Conservation (phyloP, 2,797 vertebrate species). For the Anniella stebbinsi region DNA sequence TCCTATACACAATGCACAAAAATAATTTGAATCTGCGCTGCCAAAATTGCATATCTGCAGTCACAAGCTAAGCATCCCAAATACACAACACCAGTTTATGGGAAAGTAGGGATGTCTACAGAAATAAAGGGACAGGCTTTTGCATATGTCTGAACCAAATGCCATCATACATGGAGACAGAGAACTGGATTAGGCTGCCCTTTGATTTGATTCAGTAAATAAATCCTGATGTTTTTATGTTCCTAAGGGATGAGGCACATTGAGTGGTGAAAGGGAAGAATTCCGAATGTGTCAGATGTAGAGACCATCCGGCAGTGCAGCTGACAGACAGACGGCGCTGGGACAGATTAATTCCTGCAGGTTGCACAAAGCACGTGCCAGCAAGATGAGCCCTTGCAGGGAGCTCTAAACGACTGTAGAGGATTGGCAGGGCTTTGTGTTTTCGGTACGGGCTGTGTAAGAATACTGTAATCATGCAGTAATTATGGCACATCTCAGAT, state of each 20-base stretch:
- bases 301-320: neutral
- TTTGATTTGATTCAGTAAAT: neutral
- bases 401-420: slow-evolving; percentile 48
- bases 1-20: no score
- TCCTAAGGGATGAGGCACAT: neutral
- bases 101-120: neutral
- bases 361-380: slow-evolving; percentile 33
- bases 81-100: neutral
- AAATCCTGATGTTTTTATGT: neutral
- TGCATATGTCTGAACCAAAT: neutral
- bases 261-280: rapidly evolving
- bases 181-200: no score
- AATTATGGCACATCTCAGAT: slow-evolving; percentile 69
- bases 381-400: slow-evolving; percentile 35
- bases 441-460: slow-evolving; percentile 52
- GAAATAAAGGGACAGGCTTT: neutral
- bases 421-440: neutral
- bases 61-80: no score
- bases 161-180: neutral
- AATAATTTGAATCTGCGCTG: neutral
- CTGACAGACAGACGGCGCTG: neutral
- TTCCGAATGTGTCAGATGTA: neutral
- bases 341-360: neutral
- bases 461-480: slow-evolving; percentile 69
- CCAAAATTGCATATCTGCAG: neutral